These are phyloP conservation scores for Yasuhikotakia modesta DNA, from an alignment of 2,797 vertebrate genomes.

Conservation along the genomic window DNA sequence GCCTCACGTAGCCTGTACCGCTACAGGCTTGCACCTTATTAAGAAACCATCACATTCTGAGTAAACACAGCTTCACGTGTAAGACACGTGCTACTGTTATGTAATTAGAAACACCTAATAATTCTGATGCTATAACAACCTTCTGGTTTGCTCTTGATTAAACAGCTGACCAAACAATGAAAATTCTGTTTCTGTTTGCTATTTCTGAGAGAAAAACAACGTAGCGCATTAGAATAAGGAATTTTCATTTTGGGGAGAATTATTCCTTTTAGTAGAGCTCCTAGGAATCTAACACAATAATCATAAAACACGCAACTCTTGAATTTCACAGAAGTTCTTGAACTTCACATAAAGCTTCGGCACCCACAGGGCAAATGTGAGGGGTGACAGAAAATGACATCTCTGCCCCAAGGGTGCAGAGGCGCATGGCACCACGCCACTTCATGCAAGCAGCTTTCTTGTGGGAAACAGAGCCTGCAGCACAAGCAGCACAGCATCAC, in stretches of 20 bases:
- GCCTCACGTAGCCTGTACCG: not conserved
- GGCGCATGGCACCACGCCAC: constrained; percentile 70
- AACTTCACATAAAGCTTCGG: not conserved
- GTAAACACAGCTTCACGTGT: constrained; percentile 22
- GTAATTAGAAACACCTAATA: constrained; percentile 36
- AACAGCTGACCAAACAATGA: not conserved
- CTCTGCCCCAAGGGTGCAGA: constrained; percentile 62
- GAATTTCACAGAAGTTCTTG: not conserved
- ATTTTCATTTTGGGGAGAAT: not conserved
- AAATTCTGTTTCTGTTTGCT: not conserved
- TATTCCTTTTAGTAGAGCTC: not conserved
- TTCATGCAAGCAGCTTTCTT: constrained; percentile 39
- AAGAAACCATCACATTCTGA: not conserved
- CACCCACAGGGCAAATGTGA: not conserved
- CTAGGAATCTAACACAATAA: not conserved
- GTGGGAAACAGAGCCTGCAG: constrained; percentile 39
- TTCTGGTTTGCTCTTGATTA: no score
- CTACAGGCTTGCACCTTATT: not conserved
- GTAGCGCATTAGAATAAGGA: not conserved
- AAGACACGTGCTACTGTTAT: not conserved
- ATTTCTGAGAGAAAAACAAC: no score
- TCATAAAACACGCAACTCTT: not conserved
- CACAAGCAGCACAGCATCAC: constrained; percentile 57
- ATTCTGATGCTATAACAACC: constrained; percentile 4
- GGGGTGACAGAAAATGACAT: constrained; percentile 67